phyloP scores from a whole-genome alignment of 2,888 invertebrate species.

The Agelastica alni region DNA sequence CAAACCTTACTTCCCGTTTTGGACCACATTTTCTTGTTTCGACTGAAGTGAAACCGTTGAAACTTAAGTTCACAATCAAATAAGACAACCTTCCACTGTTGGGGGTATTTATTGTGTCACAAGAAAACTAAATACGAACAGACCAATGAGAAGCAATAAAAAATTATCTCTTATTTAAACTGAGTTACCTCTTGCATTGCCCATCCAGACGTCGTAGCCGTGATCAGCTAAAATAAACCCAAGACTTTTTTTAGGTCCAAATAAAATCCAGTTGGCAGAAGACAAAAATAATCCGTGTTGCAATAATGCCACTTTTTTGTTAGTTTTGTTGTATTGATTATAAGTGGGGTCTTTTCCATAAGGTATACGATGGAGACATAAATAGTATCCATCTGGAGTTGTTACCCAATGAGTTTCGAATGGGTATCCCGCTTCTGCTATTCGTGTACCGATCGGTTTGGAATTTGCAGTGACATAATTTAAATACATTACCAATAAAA shows the following conservation, averaged over 20 bases:
- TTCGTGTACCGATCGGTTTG: background rate
- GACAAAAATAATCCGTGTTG: slow-evolving; percentile 61
- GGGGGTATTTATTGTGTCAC: too few relatives aligned
- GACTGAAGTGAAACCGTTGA: too few relatives aligned
- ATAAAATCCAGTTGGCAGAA: slow-evolving; percentile 61
- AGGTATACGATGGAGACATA: background rate
- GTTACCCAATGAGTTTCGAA: background rate
- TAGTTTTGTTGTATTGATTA: slow-evolving; percentile 17
- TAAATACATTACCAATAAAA: too few relatives aligned
- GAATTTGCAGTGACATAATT: too few relatives aligned
- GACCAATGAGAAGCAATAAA: too few relatives aligned
- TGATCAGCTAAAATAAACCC: slow-evolving; percentile 42
- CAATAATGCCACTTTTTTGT: slow-evolving; percentile 51
- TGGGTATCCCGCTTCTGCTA: background rate
- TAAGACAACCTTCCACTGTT: too few relatives aligned
- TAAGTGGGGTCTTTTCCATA: background rate
- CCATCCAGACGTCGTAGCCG: slow-evolving; percentile 48
- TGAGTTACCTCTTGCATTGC: slow-evolving; percentile 44
- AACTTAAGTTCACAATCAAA: too few relatives aligned
- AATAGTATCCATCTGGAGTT: background rate
- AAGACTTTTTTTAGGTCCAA: slow-evolving; percentile 56
- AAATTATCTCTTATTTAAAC: too few relatives aligned
- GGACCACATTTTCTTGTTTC: too few relatives aligned
- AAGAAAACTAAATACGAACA: too few relatives aligned
- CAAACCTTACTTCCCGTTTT: too few relatives aligned